Evolutionary conservation across 2,888 invertebrate genomes (phyloP).

Genomic region (Eudasyphora cyanicolor): DNA sequence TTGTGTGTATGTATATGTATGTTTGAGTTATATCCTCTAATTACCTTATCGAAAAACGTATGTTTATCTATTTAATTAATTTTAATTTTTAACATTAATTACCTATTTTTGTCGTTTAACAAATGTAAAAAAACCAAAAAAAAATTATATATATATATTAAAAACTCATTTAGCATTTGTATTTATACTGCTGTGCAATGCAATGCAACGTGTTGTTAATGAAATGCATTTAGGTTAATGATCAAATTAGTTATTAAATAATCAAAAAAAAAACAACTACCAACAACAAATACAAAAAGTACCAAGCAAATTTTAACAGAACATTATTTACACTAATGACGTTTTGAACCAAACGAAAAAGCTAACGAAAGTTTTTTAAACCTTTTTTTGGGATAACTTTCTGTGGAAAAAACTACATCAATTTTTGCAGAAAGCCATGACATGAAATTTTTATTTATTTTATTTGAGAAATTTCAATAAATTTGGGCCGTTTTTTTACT

Average conservation of each 20-base stretch:
- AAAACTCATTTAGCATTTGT: conserved; percentile 42
- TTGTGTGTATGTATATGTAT: conserved; percentile 4
- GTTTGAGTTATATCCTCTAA: conserved; percentile 26
- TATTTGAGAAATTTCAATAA: neutral
- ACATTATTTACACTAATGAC: neutral
- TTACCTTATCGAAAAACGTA: conserved; percentile 16
- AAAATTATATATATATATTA: conserved; percentile 26
- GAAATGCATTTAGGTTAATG: conserved; percentile 65
- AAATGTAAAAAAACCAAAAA: conserved; percentile 3
- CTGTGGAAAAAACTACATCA: neutral
- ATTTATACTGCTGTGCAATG: conserved; percentile 30
- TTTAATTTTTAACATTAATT: conserved; percentile 4
- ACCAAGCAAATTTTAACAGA: neutral
- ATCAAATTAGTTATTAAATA: conserved; percentile 59
- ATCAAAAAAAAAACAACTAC: conserved; percentile 31
- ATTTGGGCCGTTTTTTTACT: too few species aligned
- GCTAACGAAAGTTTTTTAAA: neutral
- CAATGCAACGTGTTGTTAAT: conserved; percentile 56
- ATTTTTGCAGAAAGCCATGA: neutral
- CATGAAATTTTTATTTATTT: neutral
- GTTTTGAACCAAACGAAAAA: neutral
- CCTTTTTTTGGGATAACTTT: too few species aligned
- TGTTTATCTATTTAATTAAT: conserved; percentile 28
- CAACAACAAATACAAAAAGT: neutral
- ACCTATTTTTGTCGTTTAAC: conserved; percentile 11